Evolutionary conservation across 2,113 vertebrate genomes (phyloP).

Genomic region (Pongo abelii): DNA sequence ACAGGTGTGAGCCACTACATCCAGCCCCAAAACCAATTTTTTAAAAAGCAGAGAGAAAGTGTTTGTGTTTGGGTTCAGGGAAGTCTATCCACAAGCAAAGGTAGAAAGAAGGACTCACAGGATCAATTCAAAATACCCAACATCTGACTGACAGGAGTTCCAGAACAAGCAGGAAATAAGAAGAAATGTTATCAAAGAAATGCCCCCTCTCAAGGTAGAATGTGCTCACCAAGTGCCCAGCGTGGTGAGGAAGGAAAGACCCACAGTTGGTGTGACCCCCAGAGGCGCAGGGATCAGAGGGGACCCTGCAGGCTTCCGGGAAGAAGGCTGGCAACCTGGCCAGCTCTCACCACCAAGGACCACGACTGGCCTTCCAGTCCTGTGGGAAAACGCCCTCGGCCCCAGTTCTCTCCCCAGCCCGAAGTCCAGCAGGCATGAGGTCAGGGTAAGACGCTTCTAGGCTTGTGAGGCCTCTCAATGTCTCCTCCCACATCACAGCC

Average conservation of each 20-base stretch:
- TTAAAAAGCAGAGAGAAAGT: neutral
- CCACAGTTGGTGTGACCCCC: neutral
- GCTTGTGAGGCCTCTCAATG: no score
- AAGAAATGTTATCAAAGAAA: neutral
- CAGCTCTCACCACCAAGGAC: neutral
- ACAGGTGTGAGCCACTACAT: no score
- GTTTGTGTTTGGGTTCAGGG: neutral
- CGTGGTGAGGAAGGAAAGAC: no score
- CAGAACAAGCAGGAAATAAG: neutral
- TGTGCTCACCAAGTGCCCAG: neutral
- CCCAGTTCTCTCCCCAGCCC: neutral
- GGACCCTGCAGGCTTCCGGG: neutral
- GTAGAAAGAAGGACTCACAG: neutral
- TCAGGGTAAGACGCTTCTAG: neutral
- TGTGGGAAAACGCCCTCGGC: fast-evolving
- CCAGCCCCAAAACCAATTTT: neutral
- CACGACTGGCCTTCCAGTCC: neutral
- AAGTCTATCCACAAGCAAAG: neutral
- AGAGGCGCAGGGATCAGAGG: neutral
- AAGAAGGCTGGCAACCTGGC: no score
- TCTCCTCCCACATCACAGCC: fast-evolving
- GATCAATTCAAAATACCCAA: neutral
- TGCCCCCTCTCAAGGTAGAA: neutral
- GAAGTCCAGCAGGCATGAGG: neutral
- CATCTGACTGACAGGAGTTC: neutral